Base-by-base conservation (phyloP, 1,140 invertebrate species). In the Apis laboriosa region DNA sequence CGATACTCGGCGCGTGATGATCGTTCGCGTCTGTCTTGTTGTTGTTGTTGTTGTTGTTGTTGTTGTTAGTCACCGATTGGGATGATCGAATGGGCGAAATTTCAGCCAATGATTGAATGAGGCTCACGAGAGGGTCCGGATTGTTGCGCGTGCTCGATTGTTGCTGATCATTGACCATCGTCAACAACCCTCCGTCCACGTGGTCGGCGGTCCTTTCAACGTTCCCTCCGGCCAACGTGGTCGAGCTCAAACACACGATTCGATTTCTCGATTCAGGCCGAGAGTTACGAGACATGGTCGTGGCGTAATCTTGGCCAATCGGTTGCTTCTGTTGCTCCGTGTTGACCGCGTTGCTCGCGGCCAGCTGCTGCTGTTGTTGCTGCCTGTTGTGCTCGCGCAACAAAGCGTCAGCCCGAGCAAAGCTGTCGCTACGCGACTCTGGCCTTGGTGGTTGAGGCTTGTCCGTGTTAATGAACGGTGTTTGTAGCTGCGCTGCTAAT, bases 31-130 rank as follows among this genome's bases (percentile, higher is more conserved):
- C 24, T 63, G 86, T 89, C 84, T 91, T 90, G 87, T 90, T 92
- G 61, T 58, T 93, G 28, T 2, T 28, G 34, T 90, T 92, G 61
- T 90, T 92, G 61, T 58, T 93, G n/a, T n/a, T n/a, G 34, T 90
- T 92, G 61, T 21, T 93, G 87, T 91, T 93, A 89, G 89, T 87
- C 77, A 89, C 83, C 83, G 89, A 74, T 74, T 80, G 63, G 1
- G 83, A 73, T 77, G 90, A 87, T 76, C 85, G 86, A 77, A 91
- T 87, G 51, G 92, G 92, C 78, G 91, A 92, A 56, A 94, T 91
- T 77, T 94, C 93, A 24, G 93, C 92, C 77, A 95, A 83, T 55
- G 94, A 94, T 63, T 92, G 92, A 89, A 94, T 93, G 70, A 94
- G 91, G 90, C 92, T 94, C 86, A 92, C 92, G 88, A 94, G 91